Percentiles rank a stretch among this genome's conserved stretches.
Conservation (phyloP, 1,140 invertebrate genomes). For the Plectrocnemia conspersa region DNA sequence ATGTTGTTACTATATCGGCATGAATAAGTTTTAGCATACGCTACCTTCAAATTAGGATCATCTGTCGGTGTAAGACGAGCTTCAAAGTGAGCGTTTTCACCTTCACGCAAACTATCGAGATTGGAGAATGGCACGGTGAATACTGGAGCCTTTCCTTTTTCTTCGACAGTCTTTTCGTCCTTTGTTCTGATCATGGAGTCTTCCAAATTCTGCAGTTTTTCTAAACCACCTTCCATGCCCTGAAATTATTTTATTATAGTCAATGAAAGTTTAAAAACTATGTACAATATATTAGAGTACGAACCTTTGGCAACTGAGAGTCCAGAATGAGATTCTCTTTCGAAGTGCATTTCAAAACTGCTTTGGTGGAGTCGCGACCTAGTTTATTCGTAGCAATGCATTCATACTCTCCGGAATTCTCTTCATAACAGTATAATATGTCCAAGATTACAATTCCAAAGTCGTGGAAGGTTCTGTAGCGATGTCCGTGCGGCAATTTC, state of each 20-base stretch:
- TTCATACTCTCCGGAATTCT: conserved; percentile 92
- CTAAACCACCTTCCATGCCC: conserved; percentile 88
- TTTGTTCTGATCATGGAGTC: conserved; percentile 71
- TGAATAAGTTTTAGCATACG: conserved; percentile 18
- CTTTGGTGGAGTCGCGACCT: conserved; percentile 83
- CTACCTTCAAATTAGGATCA: conserved; percentile 86
- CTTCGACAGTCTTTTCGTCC: conserved; percentile 65
- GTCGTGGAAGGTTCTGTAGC: conserved; percentile 94
- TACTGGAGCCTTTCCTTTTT: conserved; percentile 75
- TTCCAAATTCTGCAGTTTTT: conserved; percentile 90
- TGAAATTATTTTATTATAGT: conserved; percentile 42
- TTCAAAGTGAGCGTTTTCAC: conserved; percentile 93
- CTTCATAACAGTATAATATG: conserved; percentile 93
- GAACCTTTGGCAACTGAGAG: conserved; percentile 84
- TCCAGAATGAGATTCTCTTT: conserved; percentile 91
- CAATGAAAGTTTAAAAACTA: conserved; percentile 77
- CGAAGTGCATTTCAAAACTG: conserved; percentile 79
- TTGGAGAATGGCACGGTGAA: conserved; percentile 88
- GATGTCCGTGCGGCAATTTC: conserved; percentile 85
- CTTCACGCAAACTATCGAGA: conserved; percentile 78
- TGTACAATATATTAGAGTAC: conserved; percentile 43
- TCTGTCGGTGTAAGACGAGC: conserved; percentile 86
- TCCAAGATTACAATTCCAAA: conserved; percentile 96
- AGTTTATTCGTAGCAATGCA: conserved; percentile 88
- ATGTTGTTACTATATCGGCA: not conserved